Evolutionary conservation across 2,113 vertebrate species (phyloP).

Genomic region (Galemys pyrenaicus): DNA sequence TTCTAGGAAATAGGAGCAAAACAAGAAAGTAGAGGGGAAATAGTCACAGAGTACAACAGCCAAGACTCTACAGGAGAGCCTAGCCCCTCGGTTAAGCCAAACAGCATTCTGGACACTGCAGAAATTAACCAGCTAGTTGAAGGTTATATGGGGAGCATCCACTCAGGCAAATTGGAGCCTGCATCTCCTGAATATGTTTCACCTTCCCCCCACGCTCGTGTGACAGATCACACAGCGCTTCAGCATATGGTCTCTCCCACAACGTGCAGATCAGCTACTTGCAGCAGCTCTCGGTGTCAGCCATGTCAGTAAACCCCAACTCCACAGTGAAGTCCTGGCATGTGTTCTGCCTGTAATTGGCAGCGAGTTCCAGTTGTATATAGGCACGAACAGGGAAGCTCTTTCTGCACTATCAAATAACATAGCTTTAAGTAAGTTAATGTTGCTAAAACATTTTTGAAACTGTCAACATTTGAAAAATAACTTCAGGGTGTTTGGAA

Average conservation of each 20-base stretch:
- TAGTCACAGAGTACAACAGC: neutral
- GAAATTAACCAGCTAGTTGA: neutral
- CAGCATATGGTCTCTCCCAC: neutral
- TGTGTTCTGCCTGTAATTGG: neutral
- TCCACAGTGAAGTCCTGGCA: neutral
- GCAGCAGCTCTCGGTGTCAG: neutral
- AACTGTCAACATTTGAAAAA: constrained; percentile 65
- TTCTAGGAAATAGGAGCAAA: neutral
- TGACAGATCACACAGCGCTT: neutral
- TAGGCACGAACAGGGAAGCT: neutral
- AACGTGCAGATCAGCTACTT: neutral
- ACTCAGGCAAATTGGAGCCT: neutral
- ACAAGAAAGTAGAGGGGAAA: neutral
- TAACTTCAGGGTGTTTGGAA: constrained; percentile 33
- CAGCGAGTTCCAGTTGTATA: neutral
- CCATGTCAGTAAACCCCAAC: neutral
- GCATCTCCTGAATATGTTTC: neutral
- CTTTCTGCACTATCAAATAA: constrained; percentile 50
- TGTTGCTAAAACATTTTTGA: constrained; percentile 61
- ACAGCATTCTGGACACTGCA: neutral
- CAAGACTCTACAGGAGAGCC: neutral
- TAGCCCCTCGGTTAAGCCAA: neutral
- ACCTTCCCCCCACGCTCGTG: accelerated
- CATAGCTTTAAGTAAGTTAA: neutral
- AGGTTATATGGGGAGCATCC: neutral